Base-by-base conservation (phyloP, 1,140 invertebrate species). In the Papilio xuthus region DNA sequence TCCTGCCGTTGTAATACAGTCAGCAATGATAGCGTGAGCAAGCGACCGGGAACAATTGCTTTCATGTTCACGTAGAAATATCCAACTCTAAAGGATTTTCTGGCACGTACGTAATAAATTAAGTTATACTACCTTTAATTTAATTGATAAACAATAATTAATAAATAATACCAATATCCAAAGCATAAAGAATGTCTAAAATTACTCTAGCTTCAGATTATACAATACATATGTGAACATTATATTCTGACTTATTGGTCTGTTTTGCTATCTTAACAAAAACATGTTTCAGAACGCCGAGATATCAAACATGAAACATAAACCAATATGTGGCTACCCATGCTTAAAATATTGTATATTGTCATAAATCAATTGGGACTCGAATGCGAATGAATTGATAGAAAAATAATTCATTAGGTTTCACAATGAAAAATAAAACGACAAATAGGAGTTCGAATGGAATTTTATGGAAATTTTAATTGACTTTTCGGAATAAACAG, bases 1-100 rank as follows among this genome's bases (percentile, higher is more conserved):
- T 92, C 84, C 85, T 60, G 81, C 87, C 80, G 89, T 90, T 90
- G 91, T 92, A 87, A 84, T 86, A 85, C 81, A 85, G 85, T 85
- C 87, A 85, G 87, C 86, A 89, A 73, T 73, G 71, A 73, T 73
- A 42, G 71, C 71, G 71, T 41, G 69, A 37, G 37, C 18, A 42
- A 41, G 71, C 71, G 71, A 70, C 28, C 69, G 37, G 69, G 69
- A 70, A 70, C 28, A 70, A 70, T 41, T 41, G 28, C 69, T 41
- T 70, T 70, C 37, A 70, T 70, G 18, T 70, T 70, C 37, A 41
- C 9, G 69, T 70, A 70, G 32, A 42, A 70, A 70, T n/a, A 42
- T 67, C 23, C 23, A 67, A 67, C 60, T 67, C 60, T 28, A 28
- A 28, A 63, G 4, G 60, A 67, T 67, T 67, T 67, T 28, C 26